Base-by-base conservation (phyloP, 2,888 invertebrate species). In the Diplolepis rosae region DNA sequence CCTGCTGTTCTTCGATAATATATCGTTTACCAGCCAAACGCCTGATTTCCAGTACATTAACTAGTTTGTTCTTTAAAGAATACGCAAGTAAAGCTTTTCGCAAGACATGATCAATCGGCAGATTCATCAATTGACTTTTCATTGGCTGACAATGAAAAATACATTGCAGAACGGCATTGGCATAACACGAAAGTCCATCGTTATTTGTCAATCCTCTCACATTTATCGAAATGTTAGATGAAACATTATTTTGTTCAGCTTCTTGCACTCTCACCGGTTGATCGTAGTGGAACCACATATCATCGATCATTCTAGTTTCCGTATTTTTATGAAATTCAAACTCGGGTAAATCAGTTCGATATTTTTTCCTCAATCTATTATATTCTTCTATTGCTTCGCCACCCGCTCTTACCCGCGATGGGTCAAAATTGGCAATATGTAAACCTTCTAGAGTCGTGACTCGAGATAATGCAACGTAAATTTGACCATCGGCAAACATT, bases 391-490 rank as follows among this genome's bases (percentile, higher is more conserved):
- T 72, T 13, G 80, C 80, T 48, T 28, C 22, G 5, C 11, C 30
- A 35, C 66, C 66, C 13, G 81, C 78, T 69, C 74, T 74, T 7
- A 78, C 42, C 1, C 30, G 5, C 7, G 39, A 67, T 1, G 76
- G 76, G 42, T 79, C 73, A 69, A 76, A 68, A 68, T 77, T 77
- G 1, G 76, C 72, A 22, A 75, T 45, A 56, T 79, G 71, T 7
- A 77, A 67, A 27, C 74, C 72, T 15, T 74, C 45, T n/a, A 76
- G 48, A 1, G 52, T 66, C 9, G 70, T 77, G 3, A 77, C 75
- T 24, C 79, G 48, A n/a, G 76, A 78, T 7, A 79, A 65, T 9
- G 79, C 81, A 5, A 79, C 77, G 65, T 79, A 79, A 5, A 71
- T 70, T 70, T 80, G 79, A 22, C 79, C 79, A 68, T 48, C 48